Conservation (phyloP, 2,113 vertebrate genomes). For the Nestor notabilis region DNA sequence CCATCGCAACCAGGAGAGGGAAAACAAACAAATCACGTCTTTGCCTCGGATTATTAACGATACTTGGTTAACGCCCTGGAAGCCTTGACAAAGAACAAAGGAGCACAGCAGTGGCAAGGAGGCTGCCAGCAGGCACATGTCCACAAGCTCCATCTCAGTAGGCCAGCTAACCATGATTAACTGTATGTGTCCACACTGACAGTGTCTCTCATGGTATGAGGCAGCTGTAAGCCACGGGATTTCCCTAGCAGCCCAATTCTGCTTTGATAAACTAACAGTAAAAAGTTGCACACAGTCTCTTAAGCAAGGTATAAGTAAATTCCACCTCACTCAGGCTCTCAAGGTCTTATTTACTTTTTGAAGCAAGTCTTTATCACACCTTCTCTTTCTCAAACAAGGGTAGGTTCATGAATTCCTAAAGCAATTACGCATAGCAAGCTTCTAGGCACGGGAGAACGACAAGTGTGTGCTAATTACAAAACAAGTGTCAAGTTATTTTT, state of each 20-base stretch:
- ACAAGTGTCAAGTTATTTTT: not conserved
- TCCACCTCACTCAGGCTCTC: not conserved
- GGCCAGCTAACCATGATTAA: not conserved
- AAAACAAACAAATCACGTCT: not conserved
- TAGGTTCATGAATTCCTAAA: not conserved
- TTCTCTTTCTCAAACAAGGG: not conserved
- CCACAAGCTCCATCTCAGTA: accelerated
- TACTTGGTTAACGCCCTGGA: not conserved
- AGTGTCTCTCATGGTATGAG: accelerated
- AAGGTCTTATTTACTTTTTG: not conserved
- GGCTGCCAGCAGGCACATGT: not conserved
- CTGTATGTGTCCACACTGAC: accelerated
- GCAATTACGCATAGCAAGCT: accelerated
- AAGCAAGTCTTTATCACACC: not conserved
- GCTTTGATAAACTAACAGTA: not conserved
- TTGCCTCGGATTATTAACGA: not conserved
- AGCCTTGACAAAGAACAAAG: not conserved
- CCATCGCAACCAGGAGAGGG: not conserved
- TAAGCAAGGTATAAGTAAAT: not conserved
- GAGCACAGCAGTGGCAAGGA: not conserved
- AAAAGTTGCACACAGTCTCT: not conserved
- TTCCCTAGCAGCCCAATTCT: not conserved
- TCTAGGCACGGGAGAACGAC: not conserved
- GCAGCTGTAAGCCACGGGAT: accelerated
- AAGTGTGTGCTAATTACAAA: not conserved